Percentiles rank a stretch among this genome's conserved stretches.
These are phyloP conservation scores for Platorchestia sp. DNA, from an alignment of 1,140 invertebrate genomes.

Conservation along the genomic window DNA sequence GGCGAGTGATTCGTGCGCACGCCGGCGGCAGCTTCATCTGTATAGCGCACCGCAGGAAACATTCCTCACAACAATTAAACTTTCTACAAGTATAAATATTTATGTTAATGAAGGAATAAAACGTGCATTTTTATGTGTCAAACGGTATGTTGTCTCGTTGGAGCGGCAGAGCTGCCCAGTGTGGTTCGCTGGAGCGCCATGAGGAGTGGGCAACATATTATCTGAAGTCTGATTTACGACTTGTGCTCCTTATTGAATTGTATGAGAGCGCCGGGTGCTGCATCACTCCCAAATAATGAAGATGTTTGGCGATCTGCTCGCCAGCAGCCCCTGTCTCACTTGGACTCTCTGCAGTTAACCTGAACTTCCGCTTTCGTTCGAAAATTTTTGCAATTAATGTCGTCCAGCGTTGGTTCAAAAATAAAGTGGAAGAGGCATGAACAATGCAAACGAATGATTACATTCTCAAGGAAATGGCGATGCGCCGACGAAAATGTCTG, in stretches of 20 bases:
- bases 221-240: not conserved
- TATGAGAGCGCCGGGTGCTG: not conserved
- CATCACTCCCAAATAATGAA: not conserved
- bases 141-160: slow-evolving; percentile 20
- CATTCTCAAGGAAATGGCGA: too few species aligned
- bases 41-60: not conserved
- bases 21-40: not conserved
- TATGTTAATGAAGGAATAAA: slow-evolving; percentile 54
- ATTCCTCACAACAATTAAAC: slow-evolving; percentile 47
- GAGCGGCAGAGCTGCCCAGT: not conserved
- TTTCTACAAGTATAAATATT: slow-evolving; percentile 49
- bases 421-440: too few species aligned
- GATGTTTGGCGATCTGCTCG: not conserved
- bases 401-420: too few species aligned
- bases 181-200: not conserved
- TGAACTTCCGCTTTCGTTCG: not conserved
- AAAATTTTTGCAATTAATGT: too few species aligned
- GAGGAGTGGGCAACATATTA: not conserved
- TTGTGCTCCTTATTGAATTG: slow-evolving; percentile 21
- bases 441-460: too few species aligned
- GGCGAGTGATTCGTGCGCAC: not conserved
- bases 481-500: too few species aligned
- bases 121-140: slow-evolving; percentile 49
- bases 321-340: not conserved
- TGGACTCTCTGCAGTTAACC: not conserved